Evolutionary conservation across 92 coral and sea anemone species (phyloP), one percentile per base, ranked within the genome.

Genomic region (Blastomussa wellsi): DNA sequence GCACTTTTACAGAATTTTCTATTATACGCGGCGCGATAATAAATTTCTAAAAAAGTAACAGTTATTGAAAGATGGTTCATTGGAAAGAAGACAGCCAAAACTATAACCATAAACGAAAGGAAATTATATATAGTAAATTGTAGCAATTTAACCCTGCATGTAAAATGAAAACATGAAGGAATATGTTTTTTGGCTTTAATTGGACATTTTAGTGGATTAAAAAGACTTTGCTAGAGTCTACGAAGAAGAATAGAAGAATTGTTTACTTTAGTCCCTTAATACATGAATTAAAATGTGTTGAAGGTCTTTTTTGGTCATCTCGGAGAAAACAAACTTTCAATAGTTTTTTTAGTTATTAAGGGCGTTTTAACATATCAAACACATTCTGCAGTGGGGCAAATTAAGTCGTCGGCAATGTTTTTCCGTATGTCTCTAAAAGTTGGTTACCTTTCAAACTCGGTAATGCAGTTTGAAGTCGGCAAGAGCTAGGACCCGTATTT

Each of bases 391-490:
- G 35, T 62, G 68, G 28, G n/a, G 68, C 31, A 57, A 24, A 0
- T 59, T 19, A 55, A 6, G 66, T 26, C 68, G 3, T n/a, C 16
- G 68, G 68, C 0, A 35, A 62, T 28, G 24, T 62, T 62, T 62
- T 62, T 5, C 33, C 24, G 68, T 9, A 28, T 62, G 32, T 62
- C 16, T 62, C 33, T 9, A 7, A 62, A 26, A 62, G 12, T 29
- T 59, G n/a, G 31, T 59, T n/a, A 78, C 11, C 42, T 37, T 59
- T 38, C 71, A 14, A 12, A 26, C 26, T 31, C 55, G 37, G 72
- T 79, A 38, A 60, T 79, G 29, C 37, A 39, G 17, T 37, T 64
- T 60, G 83, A 79, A 60, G 60, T 79, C 72, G 73, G 72, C 59
- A 64, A 79, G 16, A 19, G n/a, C n/a, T n/a, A n/a, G 39, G 59